phyloP scores from a whole-genome alignment of 2,888 invertebrate species.

The Drosophila melanosoma region DNA sequence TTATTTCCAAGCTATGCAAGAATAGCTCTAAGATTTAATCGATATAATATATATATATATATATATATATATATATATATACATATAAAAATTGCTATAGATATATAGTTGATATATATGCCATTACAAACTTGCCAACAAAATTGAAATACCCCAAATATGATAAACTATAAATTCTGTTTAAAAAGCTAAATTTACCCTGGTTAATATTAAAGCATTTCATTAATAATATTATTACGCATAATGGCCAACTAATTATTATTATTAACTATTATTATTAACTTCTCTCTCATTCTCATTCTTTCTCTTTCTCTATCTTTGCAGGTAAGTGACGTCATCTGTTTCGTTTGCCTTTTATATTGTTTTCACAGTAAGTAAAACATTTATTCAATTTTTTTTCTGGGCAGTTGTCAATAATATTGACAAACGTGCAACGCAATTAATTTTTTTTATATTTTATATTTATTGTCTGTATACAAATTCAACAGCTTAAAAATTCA shows the following conservation, averaged over 20 bases:
- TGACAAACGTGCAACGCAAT: slow-evolving; percentile 36
- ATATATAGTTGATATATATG: no score
- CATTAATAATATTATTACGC: slow-evolving; percentile 9
- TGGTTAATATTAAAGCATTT: not conserved
- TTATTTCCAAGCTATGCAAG: not conserved
- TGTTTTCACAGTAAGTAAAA: slow-evolving; percentile 45
- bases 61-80: not conserved
- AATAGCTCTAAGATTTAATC: not conserved
- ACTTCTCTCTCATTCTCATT: not conserved
- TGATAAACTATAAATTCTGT: not conserved
- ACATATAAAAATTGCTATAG: no score
- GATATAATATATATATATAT: not conserved
- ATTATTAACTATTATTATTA: slow-evolving; percentile 27
- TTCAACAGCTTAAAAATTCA: not conserved
- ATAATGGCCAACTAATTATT: slow-evolving; percentile 33
- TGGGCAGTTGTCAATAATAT: slow-evolving; percentile 41
- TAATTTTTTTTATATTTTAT: not conserved
- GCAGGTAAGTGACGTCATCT: slow-evolving; percentile 66
- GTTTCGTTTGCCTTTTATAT: slow-evolving; percentile 24
- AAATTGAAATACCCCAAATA: not conserved
- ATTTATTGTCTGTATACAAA: not conserved
- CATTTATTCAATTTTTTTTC: slow-evolving; percentile 38
- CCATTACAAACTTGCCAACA: not conserved
- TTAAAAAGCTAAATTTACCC: not conserved
- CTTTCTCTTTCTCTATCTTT: slow-evolving; percentile 35